A percentile compares a stretch with the other conserved stretches of the same genome.
These are phyloP conservation scores for Porites rus DNA, from an alignment of 92 coral and sea anemone species.

Conservation along the genomic window DNA sequence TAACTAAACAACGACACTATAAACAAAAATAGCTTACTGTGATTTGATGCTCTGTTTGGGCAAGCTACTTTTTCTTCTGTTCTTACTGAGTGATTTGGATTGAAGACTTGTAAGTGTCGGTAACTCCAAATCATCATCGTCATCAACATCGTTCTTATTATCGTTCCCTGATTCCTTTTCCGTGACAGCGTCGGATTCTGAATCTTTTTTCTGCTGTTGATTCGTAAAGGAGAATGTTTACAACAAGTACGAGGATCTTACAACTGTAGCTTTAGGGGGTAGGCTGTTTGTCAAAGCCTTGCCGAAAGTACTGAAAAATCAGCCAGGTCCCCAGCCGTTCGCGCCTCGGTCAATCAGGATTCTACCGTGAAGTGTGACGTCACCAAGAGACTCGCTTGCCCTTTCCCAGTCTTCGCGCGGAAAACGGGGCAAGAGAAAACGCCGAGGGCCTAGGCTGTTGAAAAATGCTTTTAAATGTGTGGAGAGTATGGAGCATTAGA, in stretches of 20 bases:
- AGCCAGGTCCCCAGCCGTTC: too few relatives aligned
- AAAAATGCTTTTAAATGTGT: too few relatives aligned
- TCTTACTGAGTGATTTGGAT: background rate
- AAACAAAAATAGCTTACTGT: constrained; percentile 25
- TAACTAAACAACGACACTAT: background rate
- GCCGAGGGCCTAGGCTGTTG: too few relatives aligned
- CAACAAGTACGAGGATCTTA: background rate
- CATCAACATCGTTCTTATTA: constrained; percentile 24
- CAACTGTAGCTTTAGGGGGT: background rate
- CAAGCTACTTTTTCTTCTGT: background rate
- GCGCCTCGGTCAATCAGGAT: too few relatives aligned
- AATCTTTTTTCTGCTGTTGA: constrained; percentile 10
- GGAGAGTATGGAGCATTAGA: too few relatives aligned
- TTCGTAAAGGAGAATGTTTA: background rate
- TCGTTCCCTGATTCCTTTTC: constrained; percentile 24
- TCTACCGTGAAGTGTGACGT: too few relatives aligned
- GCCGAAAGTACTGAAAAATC: too few relatives aligned
- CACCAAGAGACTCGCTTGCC: too few relatives aligned
- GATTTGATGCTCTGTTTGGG: constrained; percentile 42
- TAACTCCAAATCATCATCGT: constrained; percentile 16
- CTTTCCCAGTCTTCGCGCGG: too few relatives aligned
- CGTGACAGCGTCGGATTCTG: constrained; percentile 16
- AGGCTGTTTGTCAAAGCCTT: too few relatives aligned
- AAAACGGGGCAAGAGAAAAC: too few relatives aligned
- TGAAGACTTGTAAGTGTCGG: constrained; percentile 9